Evolutionary conservation across 2,888 invertebrate genomes (phyloP).

Genomic region (Hirtodrosophila trivittata): DNA sequence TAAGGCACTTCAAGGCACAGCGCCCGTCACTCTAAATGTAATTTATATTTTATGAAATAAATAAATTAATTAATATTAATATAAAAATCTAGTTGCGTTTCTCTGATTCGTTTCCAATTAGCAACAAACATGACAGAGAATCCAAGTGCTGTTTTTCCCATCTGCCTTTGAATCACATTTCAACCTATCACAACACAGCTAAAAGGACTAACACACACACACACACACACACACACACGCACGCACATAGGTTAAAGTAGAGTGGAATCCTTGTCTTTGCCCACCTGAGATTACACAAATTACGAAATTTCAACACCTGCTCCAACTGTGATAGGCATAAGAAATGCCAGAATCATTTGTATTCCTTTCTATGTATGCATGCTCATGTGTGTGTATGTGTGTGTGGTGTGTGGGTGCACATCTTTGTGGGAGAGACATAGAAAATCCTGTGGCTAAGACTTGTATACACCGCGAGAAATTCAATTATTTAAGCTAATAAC

Average conservation of each 20-base stretch:
- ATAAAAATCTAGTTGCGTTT: slow-evolving; percentile 45
- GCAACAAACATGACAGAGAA: slow-evolving; percentile 32
- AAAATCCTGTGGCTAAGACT: neutral
- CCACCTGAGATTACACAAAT: slow-evolving; percentile 74
- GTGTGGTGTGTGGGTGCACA: slow-evolving; percentile 8
- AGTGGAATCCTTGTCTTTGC: slow-evolving; percentile 28
- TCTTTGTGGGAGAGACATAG: slow-evolving; percentile 16
- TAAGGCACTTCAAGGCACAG: slow-evolving; percentile 26
- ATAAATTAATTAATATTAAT: slow-evolving; percentile 77
- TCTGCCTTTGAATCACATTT: neutral
- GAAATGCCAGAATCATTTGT: slow-evolving; percentile 77
- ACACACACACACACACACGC: slow-evolving; percentile 2
- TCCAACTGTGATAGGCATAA: slow-evolving; percentile 74
- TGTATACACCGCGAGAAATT: too few species aligned
- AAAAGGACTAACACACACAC: neutral
- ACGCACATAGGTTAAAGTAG: slow-evolving; percentile 5
- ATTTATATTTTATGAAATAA: slow-evolving; percentile 76
- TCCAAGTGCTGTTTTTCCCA: neutral
- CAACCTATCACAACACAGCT: neutral
- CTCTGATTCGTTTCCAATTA: slow-evolving; percentile 54
- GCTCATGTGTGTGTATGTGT: slow-evolving; percentile 16
- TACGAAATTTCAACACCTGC: slow-evolving; percentile 78
- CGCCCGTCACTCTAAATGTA: slow-evolving; percentile 58
- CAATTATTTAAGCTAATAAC: too few species aligned
- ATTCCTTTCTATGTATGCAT: slow-evolving; percentile 30